phyloP scores from a whole-genome alignment of 2,113 vertebrate genomes.

The Lophius piscatorius region DNA sequence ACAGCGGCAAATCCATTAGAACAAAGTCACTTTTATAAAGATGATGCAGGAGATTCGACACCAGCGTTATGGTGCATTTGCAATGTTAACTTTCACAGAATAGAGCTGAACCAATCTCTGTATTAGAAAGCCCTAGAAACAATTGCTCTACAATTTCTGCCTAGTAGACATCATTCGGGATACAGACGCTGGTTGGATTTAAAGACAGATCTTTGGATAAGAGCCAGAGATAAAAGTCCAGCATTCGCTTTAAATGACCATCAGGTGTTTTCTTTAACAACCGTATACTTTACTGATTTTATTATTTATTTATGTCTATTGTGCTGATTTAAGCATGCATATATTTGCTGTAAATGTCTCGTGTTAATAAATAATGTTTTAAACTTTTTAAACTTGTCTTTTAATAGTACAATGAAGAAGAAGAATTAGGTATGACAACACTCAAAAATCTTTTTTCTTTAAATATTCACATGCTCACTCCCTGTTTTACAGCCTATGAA shows the following conservation, averaged over 20 bases:
- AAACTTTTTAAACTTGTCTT: slow-evolving; percentile 16
- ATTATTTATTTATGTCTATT: slow-evolving; percentile 31
- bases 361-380: slow-evolving; percentile 70
- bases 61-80: slow-evolving; percentile 47
- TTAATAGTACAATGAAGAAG: background rate
- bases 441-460: slow-evolving; percentile 34
- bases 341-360: slow-evolving; percentile 62
- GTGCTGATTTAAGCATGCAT: slow-evolving; percentile 39
- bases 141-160: too few species aligned
- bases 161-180: too few species aligned
- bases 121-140: background rate
- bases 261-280: slow-evolving; percentile 7
- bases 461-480: slow-evolving; percentile 6
- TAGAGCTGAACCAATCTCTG: slow-evolving; percentile 5
- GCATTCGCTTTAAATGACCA: too few species aligned
- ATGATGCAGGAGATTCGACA: slow-evolving; percentile 13
- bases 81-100: background rate
- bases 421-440: slow-evolving; percentile 3
- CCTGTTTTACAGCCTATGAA: slow-evolving; percentile 19
- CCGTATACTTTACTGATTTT: background rate
- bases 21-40: slow-evolving; percentile 65
- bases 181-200: too few species aligned
- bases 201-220: too few species aligned
- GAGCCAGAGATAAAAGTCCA: too few species aligned
- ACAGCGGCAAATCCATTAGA: slow-evolving; percentile 44